Conservation (phyloP, 37 sponge, comb jelly and placozoan genomes). For the Aphrocallistes beatrix region DNA sequence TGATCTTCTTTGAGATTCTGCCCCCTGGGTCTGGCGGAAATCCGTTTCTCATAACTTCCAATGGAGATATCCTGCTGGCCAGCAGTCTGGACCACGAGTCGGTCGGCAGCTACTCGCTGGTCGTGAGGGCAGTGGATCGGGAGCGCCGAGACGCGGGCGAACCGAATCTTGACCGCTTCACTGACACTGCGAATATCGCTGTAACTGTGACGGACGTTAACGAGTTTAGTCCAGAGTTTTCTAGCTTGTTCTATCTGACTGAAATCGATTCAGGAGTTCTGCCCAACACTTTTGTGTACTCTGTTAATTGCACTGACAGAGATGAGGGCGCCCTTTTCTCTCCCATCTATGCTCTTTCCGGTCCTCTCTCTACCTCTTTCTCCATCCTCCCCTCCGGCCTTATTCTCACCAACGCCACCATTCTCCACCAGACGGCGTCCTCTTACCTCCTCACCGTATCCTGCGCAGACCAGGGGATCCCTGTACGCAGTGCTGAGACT, state of each 20-base stretch:
- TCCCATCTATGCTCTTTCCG: neutral
- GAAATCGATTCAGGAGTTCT: neutral
- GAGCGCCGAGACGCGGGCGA: neutral
- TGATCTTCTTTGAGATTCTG: neutral
- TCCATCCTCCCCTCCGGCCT: neutral
- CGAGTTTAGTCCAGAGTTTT: neutral
- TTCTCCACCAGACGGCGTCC: neutral
- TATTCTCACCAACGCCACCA: neutral
- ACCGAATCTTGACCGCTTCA: neutral
- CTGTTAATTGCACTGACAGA: neutral
- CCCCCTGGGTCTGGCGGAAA: neutral
- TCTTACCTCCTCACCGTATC: neutral
- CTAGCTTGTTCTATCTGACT: neutral
- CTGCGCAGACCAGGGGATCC: neutral
- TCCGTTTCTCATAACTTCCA: neutral
- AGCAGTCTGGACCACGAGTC: neutral
- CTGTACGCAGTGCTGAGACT: neutral
- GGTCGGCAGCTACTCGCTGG: neutral
- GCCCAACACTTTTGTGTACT: neutral
- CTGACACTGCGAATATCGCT: neutral
- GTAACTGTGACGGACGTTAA: neutral
- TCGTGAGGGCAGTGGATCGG: neutral
- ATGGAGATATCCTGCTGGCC: neutral
- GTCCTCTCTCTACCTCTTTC: neutral
- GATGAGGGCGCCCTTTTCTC: neutral